Evolutionary conservation across 2,113 vertebrate genomes (phyloP).

Genomic region (Tympanuchus pallidicinctus): DNA sequence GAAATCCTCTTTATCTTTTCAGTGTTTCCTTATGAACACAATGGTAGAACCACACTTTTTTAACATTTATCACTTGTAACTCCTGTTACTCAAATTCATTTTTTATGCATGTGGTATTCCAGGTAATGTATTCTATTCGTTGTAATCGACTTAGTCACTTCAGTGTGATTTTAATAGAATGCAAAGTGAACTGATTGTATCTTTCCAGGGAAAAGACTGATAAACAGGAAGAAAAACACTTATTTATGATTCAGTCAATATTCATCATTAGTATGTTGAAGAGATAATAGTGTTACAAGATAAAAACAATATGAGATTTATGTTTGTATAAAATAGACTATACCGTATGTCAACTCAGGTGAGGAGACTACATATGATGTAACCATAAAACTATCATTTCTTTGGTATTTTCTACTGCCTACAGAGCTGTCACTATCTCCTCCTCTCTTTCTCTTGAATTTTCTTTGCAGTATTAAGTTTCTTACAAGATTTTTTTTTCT

Average conservation of each 20-base stretch:
- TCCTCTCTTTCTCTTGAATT: conserved; percentile 12
- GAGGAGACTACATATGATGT: background rate
- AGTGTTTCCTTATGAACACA: background rate
- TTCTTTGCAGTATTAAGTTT: conserved; percentile 48
- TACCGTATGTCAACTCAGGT: background rate
- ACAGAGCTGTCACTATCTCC: background rate
- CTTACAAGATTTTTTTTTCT: background rate
- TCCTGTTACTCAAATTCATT: background rate
- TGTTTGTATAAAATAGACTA: conserved; percentile 36
- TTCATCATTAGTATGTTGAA: background rate
- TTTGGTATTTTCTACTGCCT: background rate
- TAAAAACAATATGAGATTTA: background rate
- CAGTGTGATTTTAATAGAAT: background rate
- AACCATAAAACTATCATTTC: conserved; percentile 2
- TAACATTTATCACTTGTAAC: background rate
- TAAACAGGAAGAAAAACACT: background rate
- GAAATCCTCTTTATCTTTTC: background rate
- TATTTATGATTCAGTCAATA: background rate
- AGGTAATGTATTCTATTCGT: conserved; percentile 13
- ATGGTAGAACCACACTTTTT: background rate
- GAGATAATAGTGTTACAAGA: background rate
- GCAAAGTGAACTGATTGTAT: background rate
- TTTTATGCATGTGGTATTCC: background rate
- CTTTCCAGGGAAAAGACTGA: background rate
- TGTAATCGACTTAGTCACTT: conserved; percentile 24